phyloP scores from a whole-genome alignment of 2,797 vertebrate species.

The Tamandua tetradactyla region DNA sequence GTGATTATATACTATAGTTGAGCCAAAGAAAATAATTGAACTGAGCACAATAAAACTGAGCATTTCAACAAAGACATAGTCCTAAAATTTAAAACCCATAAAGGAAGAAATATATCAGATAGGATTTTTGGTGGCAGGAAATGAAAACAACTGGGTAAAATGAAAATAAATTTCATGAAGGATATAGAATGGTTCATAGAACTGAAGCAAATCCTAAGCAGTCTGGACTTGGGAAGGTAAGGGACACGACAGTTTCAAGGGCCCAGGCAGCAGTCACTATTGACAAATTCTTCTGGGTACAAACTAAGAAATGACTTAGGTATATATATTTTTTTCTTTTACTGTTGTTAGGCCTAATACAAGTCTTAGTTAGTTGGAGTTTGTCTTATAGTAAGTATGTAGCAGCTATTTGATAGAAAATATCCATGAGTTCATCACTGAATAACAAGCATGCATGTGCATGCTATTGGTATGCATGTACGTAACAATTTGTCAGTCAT shows the following conservation, averaged over 20 bases:
- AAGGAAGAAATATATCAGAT: background rate
- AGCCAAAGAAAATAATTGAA: background rate
- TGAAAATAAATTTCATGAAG: background rate
- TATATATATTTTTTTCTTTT: background rate
- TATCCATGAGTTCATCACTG: background rate
- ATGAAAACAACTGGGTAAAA: background rate
- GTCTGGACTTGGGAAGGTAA: too few species aligned
- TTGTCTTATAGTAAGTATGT: background rate
- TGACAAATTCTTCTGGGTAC: background rate
- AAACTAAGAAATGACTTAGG: background rate
- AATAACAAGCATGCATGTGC: background rate
- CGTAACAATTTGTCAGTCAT: background rate
- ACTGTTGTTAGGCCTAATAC: background rate
- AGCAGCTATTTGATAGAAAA: background rate
- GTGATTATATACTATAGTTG: background rate
- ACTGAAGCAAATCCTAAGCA: background rate
- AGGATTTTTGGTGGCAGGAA: background rate
- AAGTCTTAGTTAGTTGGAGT: background rate
- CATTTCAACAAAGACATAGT: background rate
- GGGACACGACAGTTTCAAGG: background rate
- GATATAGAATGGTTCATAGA: background rate
- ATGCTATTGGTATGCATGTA: too few species aligned
- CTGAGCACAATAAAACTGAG: background rate
- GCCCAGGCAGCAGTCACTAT: accelerated
- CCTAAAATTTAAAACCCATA: background rate